phyloP scores from a whole-genome alignment of 2,113 vertebrate genomes.

The Ia io region DNA sequence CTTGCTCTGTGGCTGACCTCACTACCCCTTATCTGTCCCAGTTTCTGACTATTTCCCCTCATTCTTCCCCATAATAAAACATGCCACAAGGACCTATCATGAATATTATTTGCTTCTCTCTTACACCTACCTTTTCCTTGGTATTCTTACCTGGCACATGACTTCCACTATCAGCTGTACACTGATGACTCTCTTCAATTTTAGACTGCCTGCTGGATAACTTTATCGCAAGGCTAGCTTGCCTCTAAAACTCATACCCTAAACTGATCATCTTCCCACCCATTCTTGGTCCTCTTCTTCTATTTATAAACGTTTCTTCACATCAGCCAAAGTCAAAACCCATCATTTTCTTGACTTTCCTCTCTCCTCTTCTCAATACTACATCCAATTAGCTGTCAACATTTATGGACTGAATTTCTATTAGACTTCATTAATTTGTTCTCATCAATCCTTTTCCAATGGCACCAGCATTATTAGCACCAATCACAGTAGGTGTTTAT shows the following conservation, averaged over 20 bases:
- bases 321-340: not conserved
- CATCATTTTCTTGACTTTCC: not conserved
- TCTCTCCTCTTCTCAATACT: not conserved
- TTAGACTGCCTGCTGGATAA: not conserved
- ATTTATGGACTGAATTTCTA: not conserved
- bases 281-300: not conserved
- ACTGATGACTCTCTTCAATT: not conserved
- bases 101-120: not conserved
- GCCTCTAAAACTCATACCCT: not conserved
- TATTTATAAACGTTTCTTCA: not conserved
- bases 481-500: not conserved
- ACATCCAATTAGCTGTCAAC: not conserved
- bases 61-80: not conserved
- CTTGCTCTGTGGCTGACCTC: not conserved
- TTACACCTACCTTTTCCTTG: not conserved
- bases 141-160: not conserved
- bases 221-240: not conserved
- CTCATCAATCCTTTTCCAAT: not conserved
- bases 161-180: not conserved
- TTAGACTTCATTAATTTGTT: not conserved
- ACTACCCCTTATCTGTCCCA: not conserved
- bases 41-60: not conserved
- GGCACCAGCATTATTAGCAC: not conserved
- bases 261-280: not conserved
- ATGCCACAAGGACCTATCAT: not conserved